Evolutionary conservation across 2,113 vertebrate genomes (phyloP).

Genomic region (Ceyx cyanopectus): DNA sequence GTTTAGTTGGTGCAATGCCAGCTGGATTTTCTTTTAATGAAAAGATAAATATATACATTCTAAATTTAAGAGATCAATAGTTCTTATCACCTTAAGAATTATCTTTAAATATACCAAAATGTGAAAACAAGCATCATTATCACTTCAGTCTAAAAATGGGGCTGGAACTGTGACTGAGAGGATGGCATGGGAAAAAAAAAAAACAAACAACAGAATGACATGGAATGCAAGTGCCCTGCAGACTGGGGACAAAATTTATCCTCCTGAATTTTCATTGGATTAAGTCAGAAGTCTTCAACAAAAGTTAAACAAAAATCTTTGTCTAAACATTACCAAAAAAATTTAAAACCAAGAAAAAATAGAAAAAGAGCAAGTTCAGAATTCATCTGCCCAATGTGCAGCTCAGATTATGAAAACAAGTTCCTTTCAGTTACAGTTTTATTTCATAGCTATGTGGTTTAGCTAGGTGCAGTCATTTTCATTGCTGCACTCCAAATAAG

Average conservation of each 20-base stretch:
- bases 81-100: neutral
- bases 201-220: neutral
- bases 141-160: neutral
- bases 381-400: neutral
- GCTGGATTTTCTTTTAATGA: slow-evolving; percentile 5
- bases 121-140: neutral
- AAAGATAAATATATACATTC: neutral
- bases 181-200: neutral
- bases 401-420: neutral
- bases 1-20: neutral
- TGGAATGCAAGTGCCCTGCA: neutral
- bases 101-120: neutral
- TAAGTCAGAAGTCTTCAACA: neutral
- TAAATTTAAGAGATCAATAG: neutral
- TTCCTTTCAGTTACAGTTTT: neutral
- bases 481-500: neutral
- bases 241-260: neutral
- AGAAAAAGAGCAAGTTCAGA: neutral
- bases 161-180: neutral
- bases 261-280: neutral
- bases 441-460: neutral
- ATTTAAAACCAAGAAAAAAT: neutral
- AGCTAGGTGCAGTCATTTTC: neutral
- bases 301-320: neutral
- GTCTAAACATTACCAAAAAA: neutral